Evolutionary conservation across 1,140 invertebrate genomes (phyloP).

Genomic region (Papilio aristodemus): DNA sequence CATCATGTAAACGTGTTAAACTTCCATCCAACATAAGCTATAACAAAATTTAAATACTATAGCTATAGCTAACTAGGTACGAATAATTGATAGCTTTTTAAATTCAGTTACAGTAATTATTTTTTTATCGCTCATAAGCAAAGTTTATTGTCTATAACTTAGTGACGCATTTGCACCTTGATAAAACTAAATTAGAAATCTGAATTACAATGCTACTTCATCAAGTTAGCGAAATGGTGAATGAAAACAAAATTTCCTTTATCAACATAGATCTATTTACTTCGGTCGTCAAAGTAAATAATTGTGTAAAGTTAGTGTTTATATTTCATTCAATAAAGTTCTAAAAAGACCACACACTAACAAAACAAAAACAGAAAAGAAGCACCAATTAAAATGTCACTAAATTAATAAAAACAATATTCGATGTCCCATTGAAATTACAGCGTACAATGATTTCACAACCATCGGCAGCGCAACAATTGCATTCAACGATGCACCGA

Average conservation of each 20-base stretch:
- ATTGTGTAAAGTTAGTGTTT: too few species aligned
- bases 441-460: background rate
- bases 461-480: background rate
- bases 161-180: background rate
- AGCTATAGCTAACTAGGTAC: background rate
- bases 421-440: background rate
- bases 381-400: background rate
- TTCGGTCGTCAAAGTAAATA: too few species aligned
- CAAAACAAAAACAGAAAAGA: too few species aligned
- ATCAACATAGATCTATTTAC: background rate
- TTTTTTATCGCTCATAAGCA: background rate
- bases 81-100: background rate
- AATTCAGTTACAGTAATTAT: background rate
- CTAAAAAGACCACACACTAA: too few species aligned
- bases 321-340: too few species aligned
- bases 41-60: too few species aligned
- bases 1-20: too few species aligned
- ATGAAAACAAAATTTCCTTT: background rate
- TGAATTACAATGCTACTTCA: background rate
- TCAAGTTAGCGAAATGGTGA: background rate
- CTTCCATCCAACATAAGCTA: too few species aligned
- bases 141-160: slow-evolving; percentile 9
- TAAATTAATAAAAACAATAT: background rate
- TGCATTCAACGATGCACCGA: background rate
- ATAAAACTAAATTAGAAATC: background rate